Conservation (phyloP, 1,140 invertebrate genomes). For the Phymastichus coffea region DNA sequence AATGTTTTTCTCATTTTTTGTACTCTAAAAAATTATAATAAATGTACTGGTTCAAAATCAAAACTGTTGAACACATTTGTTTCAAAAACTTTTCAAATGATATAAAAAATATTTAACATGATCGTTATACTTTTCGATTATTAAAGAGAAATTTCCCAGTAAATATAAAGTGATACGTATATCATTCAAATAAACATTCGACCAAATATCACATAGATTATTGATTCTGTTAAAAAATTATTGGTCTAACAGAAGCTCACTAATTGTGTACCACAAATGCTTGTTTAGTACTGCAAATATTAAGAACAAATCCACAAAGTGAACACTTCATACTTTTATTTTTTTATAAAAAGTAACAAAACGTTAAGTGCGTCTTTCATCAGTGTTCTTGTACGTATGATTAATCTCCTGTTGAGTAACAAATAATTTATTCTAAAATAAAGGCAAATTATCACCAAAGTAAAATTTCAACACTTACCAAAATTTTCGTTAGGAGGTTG, state of each 20-base stretch:
- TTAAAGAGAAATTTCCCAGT: no score
- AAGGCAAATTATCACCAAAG: conserved; percentile 2
- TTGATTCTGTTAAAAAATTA: neutral
- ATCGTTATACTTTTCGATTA: no score
- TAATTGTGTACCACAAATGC: neutral
- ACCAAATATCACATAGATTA: conserved; percentile 5
- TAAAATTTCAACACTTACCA: conserved; percentile 35
- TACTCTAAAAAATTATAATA: no score
- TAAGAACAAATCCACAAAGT: neutral
- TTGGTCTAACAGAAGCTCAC: conserved; percentile 6
- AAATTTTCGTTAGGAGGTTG: conserved; percentile 42
- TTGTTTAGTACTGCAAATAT: neutral
- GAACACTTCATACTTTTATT: neutral
- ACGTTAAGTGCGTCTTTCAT: neutral
- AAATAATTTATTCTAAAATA: neutral
- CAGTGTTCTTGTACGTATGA: no score
- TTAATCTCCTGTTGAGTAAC: neutral
- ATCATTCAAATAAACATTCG: no score
- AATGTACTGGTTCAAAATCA: no score
- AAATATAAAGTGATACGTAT: no score
- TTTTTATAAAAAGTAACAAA: neutral
- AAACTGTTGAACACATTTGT: no score
- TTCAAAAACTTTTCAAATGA: no score
- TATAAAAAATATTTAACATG: no score
- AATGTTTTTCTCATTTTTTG: no score